phyloP scores from a whole-genome alignment of 2,797 vertebrate genomes.

The Eurystomus glaucurus region DNA sequence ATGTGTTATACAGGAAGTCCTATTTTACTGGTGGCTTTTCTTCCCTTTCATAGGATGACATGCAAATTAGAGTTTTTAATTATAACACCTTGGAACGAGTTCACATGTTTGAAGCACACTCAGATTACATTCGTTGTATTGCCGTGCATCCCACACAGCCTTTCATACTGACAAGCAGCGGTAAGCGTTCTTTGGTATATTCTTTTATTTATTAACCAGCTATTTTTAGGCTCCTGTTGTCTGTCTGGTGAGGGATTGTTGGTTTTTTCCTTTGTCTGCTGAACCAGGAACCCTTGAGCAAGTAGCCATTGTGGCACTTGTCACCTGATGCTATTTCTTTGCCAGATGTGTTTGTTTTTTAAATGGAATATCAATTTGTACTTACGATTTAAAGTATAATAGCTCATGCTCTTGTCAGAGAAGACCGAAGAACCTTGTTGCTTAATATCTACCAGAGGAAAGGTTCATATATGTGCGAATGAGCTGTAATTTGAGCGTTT shows the following conservation, averaged over 20 bases:
- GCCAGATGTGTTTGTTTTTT: neutral
- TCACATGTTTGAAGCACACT: conserved; percentile 98
- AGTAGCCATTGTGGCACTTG: neutral
- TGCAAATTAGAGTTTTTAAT: conserved; percentile 98
- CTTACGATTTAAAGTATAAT: neutral
- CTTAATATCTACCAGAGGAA: neutral
- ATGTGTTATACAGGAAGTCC: neutral
- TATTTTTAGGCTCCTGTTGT: neutral
- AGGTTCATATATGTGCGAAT: neutral
- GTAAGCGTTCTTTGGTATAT: conserved; percentile 78
- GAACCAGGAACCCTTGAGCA: neutral
- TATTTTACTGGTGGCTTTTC: neutral
- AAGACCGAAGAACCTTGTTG: conserved; percentile 24
- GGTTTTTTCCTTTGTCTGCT: neutral
- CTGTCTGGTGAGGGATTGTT: neutral
- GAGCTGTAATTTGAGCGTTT: neutral
- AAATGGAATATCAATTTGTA: neutral
- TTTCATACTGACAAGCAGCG: conserved; percentile 98
- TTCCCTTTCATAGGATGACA: conserved; percentile 90
- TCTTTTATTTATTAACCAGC: neutral
- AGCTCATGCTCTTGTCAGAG: neutral
- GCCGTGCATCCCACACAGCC: conserved; percentile 98
- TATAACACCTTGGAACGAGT: conserved; percentile 98
- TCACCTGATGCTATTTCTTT: neutral
- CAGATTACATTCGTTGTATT: conserved; percentile 98